Base-by-base conservation (phyloP, 1,140 invertebrate species). In the Scylla paramamosain region DNA sequence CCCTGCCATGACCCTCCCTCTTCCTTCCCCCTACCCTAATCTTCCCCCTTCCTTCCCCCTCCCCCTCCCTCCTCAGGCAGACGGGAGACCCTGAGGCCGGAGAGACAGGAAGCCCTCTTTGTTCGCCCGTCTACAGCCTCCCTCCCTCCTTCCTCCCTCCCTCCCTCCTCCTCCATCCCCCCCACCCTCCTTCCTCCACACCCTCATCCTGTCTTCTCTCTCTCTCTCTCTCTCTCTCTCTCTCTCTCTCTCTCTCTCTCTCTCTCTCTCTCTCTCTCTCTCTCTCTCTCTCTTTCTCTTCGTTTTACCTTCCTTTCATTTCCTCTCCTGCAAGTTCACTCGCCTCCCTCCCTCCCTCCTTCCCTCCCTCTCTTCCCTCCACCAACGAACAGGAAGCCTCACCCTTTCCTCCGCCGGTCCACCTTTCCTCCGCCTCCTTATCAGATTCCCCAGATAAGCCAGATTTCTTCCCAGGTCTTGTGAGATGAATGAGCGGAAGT, bases 81-180 rank as follows among this genome's bases (percentile, higher is more conserved):
- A 48, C 32, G 45, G 82, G 82, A 91, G 89, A 52, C 90, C 77
- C 28, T 31, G 90, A 91, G 67, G 94, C 52, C 46, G 94, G 59
- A 89, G 94, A 95, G 94, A 92, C 94, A 95, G 94, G 94, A 95
- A 95, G 90, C 94, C 45, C 77, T 95, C 94, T 95, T 95, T 95
- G 94, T 95, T 95, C 94, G 84, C 67, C 94, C 94, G 87, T 95
- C 94, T 77, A 48, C 94, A 95, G 83, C 94, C 94, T 92, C 94
- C 92, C 46, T 39, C 89, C 89, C 84, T 84, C 86, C 82, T 84
- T 87, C 67, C 82, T 87, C 92, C 84, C 39, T 46, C 46, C 8
- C 88, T 39, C 29, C 88, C 10, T 90, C 59, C 84, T 77, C 59
- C 31, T 90, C 88, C 46, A 10, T 83, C 67, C 77, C 59, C 77